Base-by-base conservation (phyloP, 2,113 vertebrate genomes). In the Gyps fulvus region DNA sequence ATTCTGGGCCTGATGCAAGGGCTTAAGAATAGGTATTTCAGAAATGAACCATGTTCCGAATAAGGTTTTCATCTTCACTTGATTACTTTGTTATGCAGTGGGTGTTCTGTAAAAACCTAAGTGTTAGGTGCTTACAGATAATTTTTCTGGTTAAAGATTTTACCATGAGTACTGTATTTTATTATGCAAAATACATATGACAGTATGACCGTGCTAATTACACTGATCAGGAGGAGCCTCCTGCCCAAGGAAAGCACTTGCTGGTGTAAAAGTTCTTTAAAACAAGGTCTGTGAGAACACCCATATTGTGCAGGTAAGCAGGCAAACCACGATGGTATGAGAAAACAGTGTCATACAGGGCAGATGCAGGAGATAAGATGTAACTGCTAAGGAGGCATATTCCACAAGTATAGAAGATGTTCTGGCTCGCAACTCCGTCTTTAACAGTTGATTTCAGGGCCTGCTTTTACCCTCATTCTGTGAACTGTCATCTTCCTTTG, bases 241-340 rank as follows among this genome's bases (percentile, higher is more conserved):
- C 29, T 34, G 25, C 47, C 54, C 42, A 55, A 34, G 69, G 27
- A 62, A 67, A 84, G 67, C 54, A 25, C 26, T 59, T 18, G 10
- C 34, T 47, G 21, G 4, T 23, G 27, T 38, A 34, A 50, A 84
- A 36, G 32, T 6, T 42, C 36, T 77, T 50, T 69, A 55, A 34
- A 36, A 40, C 20, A 55, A 69, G n/a, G 40, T 57, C 36, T 63
- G 16, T 52, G 43, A 57, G 42, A 69, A 25, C 10, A 38, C 11
- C 25, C 52, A 6, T 15, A 4, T 10, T 22, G 38, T 9, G 13
- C 62, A 63, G 42, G 22, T 34, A 62, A 89, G 40, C 59, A 76
- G 31, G 18, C 18, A 34, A 49, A 62, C 9, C 25, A 15, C 1
- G 0, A 22, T 2, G n/a, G 7, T 36, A 3, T 32, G 45, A 49